A percentile compares a stretch with the other conserved stretches of the same genome.
Conservation (phyloP, 1,140 invertebrate genomes). For the Gonatopus flavifemur region DNA sequence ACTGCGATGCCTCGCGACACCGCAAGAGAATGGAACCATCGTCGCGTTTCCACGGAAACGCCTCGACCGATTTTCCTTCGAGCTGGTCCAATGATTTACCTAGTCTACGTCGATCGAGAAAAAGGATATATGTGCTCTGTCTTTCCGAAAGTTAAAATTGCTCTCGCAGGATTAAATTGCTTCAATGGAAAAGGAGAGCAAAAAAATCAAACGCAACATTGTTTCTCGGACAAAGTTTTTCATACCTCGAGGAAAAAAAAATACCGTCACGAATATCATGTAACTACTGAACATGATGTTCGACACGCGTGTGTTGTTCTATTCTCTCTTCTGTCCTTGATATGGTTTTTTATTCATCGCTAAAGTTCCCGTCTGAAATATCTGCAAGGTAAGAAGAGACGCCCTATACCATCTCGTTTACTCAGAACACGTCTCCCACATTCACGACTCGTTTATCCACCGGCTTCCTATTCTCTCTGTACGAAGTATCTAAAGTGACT, state of each 20-base stretch:
- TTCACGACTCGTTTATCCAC: background rate
- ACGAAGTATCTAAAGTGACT: too few species aligned
- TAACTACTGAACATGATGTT: slow-evolving; percentile 18
- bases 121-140: too few species aligned
- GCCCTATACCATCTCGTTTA: slow-evolving; percentile 37
- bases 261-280: slow-evolving; percentile 1
- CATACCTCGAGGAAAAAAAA: slow-evolving; percentile 12
- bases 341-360: slow-evolving; percentile 14
- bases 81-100: too few species aligned
- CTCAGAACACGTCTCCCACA: slow-evolving; percentile 22
- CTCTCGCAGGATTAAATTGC: too few species aligned
- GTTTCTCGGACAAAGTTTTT: background rate
- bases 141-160: too few species aligned
- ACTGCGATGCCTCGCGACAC: too few species aligned
- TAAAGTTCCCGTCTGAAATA: slow-evolving; percentile 37
- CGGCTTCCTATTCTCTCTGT: slow-evolving; percentile 3
- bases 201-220: too few species aligned
- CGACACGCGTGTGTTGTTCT: slow-evolving; percentile 19
- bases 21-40: slow-evolving; percentile 22
- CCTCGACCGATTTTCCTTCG: slow-evolving; percentile 25
- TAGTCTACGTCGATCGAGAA: too few species aligned
- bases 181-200: too few species aligned
- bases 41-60: slow-evolving; percentile 30
- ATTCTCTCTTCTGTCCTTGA: background rate
- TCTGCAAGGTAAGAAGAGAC: slow-evolving; percentile 39